These are phyloP conservation scores for Conchocele bisecta DNA, from an alignment of 2,888 invertebrate genomes.

Conservation along the genomic window DNA sequence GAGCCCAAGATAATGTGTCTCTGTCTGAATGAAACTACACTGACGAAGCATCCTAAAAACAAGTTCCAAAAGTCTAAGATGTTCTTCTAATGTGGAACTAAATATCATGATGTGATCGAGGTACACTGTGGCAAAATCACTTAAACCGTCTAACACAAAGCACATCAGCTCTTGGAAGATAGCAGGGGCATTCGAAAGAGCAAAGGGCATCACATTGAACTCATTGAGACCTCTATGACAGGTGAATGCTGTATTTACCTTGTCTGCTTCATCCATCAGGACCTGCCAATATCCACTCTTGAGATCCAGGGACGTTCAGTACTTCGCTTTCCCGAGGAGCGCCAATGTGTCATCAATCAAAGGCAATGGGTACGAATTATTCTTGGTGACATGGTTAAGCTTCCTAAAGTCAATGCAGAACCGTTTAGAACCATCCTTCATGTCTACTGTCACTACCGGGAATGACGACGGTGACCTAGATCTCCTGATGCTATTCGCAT, in stretches of 20 bases:
- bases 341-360: constrained; percentile 25
- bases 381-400: neutral
- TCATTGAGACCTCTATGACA: constrained; percentile 4
- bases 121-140: neutral
- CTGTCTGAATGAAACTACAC: constrained; percentile 32
- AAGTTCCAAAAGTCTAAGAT: neutral
- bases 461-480: too few relatives aligned
- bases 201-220: constrained; percentile 7
- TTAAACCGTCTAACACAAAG: constrained; percentile 11
- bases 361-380: constrained; percentile 8
- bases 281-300: constrained; percentile 21
- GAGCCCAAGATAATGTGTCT: constrained; percentile 41
- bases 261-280: neutral
- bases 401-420: neutral
- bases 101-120: constrained; percentile 7
- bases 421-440: too few relatives aligned
- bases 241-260: neutral
- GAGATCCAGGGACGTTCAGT: constrained; percentile 8
- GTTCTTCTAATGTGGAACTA: neutral
- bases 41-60: neutral
- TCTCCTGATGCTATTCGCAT: too few relatives aligned
- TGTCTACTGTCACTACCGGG: too few relatives aligned
- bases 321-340: constrained; percentile 6
- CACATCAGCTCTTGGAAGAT: constrained; percentile 2
- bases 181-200: constrained; percentile 16